Evolutionary conservation across 2,888 invertebrate genomes (phyloP).

Genomic region (Crocallis elinguaria): DNA sequence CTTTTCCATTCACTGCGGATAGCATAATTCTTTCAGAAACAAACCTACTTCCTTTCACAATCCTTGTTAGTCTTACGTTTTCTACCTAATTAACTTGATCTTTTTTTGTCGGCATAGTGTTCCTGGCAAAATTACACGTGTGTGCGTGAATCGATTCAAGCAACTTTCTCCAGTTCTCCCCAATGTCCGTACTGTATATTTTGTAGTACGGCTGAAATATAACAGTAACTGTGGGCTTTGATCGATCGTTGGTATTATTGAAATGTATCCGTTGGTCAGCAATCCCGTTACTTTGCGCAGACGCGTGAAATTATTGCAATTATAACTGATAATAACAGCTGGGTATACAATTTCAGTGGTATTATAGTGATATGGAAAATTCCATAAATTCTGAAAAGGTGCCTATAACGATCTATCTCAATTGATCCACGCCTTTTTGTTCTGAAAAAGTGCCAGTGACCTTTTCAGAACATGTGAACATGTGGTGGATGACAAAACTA

Average conservation of each 20-base stretch:
- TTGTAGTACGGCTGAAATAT: conserved; percentile 36
- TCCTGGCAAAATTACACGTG: not conserved
- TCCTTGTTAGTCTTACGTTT: too few species aligned
- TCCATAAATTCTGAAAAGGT: too few species aligned
- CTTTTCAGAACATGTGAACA: too few species aligned
- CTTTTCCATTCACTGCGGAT: too few species aligned
- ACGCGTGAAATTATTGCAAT: conserved; percentile 61
- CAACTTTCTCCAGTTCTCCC: not conserved
- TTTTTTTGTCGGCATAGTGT: not conserved
- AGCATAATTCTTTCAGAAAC: too few species aligned
- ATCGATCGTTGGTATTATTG: conserved; percentile 63
- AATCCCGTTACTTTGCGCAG: conserved; percentile 68
- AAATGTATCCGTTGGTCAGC: conserved; percentile 63
- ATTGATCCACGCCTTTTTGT: too few species aligned
- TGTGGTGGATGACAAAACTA: too few species aligned
- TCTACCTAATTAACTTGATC: not conserved
- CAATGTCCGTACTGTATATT: conserved; percentile 5
- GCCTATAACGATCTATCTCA: too few species aligned
- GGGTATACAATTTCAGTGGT: not conserved
- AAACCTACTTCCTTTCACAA: too few species aligned
- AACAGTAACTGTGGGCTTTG: conserved; percentile 56
- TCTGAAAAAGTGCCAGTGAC: too few species aligned
- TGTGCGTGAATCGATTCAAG: not conserved
- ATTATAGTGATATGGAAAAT: not conserved
- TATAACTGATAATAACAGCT: conserved; percentile 8